phyloP scores from a whole-genome alignment of 2,113 vertebrate species.

The Macaca fascicularis region DNA sequence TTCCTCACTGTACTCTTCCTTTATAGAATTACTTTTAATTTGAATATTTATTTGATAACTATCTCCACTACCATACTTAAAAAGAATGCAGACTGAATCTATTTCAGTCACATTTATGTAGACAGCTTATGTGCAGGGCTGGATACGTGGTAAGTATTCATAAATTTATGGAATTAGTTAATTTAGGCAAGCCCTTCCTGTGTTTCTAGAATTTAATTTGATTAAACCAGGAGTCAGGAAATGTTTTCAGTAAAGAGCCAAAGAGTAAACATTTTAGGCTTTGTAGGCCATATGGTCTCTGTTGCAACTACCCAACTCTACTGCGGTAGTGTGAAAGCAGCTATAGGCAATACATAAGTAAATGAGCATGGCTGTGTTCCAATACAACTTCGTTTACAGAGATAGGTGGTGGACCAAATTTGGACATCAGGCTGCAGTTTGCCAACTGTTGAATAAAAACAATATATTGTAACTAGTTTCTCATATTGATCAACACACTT shows the following conservation, averaged over 20 bases:
- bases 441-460: neutral
- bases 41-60: neutral
- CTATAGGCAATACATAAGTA: neutral
- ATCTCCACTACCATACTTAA: neutral
- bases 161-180: neutral
- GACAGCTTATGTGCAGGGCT: neutral
- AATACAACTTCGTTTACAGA: neutral
- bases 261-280: neutral
- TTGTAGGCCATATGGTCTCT: neutral
- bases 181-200: neutral
- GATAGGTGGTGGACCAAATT: neutral
- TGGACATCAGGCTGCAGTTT: neutral
- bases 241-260: neutral
- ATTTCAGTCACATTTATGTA: neutral
- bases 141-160: neutral
- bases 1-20: neutral
- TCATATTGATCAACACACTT: neutral
- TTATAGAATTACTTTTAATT: neutral
- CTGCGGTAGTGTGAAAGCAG: neutral
- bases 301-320: neutral
- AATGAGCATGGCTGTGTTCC: neutral
- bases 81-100: neutral
- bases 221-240: neutral
- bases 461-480: neutral
- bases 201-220: neutral